Conservation (phyloP, 2,113 vertebrate genomes). For the Chascanopsetta lugubris region DNA sequence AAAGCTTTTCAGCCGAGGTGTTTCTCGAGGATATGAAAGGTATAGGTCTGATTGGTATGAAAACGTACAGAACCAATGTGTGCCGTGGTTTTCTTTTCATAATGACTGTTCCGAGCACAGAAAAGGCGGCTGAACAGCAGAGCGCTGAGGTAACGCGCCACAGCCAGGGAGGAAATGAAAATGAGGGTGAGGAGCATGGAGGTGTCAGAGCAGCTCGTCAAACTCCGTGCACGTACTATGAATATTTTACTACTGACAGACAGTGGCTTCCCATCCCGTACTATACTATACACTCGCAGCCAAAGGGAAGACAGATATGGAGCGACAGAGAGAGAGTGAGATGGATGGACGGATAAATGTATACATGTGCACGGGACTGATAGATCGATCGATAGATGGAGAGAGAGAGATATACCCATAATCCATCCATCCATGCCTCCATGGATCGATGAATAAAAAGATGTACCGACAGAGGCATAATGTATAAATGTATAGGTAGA, state of each 20-base stretch:
- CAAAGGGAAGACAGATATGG: background rate
- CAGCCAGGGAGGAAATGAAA: conserved; percentile 50
- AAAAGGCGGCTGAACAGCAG: conserved; percentile 8
- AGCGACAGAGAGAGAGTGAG: background rate
- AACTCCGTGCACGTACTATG: conserved; percentile 49
- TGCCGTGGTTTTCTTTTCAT: conserved; percentile 39
- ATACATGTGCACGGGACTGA: too few species aligned
- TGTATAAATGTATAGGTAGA: background rate
- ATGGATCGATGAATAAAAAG: background rate
- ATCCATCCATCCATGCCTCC: too few species aligned
- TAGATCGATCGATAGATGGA: too few species aligned
- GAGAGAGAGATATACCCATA: conserved; percentile 14
- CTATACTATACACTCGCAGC: conserved; percentile 13
- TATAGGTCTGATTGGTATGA: conserved; percentile 6
- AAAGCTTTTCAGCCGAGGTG: conserved; percentile 19
- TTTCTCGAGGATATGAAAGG: background rate
- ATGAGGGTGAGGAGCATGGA: conserved; percentile 46
- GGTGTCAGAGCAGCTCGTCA: conserved; percentile 59
- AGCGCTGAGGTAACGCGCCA: conserved; percentile 24
- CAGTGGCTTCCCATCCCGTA: conserved; percentile 31
- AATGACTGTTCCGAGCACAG: conserved; percentile 26
- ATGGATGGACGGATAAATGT: background rate
- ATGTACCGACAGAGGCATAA: background rate
- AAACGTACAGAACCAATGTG: conserved; percentile 13
- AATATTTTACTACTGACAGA: conserved; percentile 67